A percentile compares a stretch with the other conserved stretches of the same genome.
Conservation (phyloP, 1,140 invertebrate genomes). For the Penaeus japonicus region DNA sequence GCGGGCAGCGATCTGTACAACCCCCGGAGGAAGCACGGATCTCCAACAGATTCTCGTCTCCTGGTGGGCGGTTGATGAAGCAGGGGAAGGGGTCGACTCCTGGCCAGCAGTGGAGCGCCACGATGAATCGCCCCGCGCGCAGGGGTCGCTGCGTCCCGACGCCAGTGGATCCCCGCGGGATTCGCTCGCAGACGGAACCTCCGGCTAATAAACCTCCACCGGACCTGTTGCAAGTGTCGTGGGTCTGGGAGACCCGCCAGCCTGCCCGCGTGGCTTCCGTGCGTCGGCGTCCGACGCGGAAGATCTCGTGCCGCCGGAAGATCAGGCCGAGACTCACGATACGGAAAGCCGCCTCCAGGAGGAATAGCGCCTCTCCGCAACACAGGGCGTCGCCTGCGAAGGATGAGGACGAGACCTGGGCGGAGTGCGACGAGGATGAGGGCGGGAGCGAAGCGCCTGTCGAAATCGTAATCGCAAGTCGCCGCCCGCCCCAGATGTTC, state of each 20-base stretch:
- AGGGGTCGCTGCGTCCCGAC: slow-evolving; percentile 7
- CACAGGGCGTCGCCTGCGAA: not conserved
- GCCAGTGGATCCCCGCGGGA: not conserved
- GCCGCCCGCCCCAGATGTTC: too few species aligned
- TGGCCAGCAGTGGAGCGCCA: not conserved
- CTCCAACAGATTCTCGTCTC: not conserved
- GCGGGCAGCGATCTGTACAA: not conserved
- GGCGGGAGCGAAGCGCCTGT: not conserved
- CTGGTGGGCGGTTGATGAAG: not conserved
- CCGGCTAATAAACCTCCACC: not conserved
- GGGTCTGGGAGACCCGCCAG: slow-evolving; percentile 26
- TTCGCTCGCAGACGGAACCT: slow-evolving; percentile 23
- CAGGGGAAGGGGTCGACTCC: not conserved
- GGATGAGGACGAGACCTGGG: not conserved
- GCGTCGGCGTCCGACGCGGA: slow-evolving; percentile 28
- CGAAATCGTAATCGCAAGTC: too few species aligned
- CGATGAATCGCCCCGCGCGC: slow-evolving; percentile 9
- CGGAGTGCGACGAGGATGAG: not conserved
- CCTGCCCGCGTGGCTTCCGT: not conserved
- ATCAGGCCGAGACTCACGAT: not conserved
- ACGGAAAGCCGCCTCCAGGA: not conserved
- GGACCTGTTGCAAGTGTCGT: slow-evolving; percentile 24
- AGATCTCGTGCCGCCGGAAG: not conserved
- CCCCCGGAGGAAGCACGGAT: not conserved
- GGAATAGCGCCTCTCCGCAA: not conserved